phyloP scores from a whole-genome alignment of 1,140 invertebrate species.

The Yoshiicerus persimilis region DNA sequence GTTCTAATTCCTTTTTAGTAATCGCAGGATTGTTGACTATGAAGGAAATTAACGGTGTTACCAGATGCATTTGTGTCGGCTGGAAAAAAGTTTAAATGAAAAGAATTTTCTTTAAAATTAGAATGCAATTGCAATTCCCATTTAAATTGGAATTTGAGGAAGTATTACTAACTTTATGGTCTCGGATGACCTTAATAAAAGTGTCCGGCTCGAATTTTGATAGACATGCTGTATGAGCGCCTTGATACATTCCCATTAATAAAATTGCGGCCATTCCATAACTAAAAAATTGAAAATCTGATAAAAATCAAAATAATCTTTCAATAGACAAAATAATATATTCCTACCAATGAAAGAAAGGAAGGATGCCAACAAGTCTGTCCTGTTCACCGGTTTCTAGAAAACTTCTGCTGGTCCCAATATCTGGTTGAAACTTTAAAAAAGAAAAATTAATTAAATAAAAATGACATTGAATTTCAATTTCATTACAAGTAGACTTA shows the following conservation, averaged over 20 bases:
- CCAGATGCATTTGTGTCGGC: conserved; percentile 53
- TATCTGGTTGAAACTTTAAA: neutral
- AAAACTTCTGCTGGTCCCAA: neutral
- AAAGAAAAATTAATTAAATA: neutral
- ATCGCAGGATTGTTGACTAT: conserved; percentile 66
- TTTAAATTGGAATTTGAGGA: conserved; percentile 50
- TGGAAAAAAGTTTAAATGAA: neutral
- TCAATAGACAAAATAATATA: too few species aligned
- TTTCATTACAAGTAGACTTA: neutral
- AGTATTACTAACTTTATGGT: conserved; percentile 59
- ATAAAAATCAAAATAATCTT: too few species aligned
- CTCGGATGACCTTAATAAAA: conserved; percentile 67
- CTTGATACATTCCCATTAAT: conserved; percentile 57
- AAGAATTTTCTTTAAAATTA: too few species aligned
- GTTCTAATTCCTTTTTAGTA: conserved; percentile 60
- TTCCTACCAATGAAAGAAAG: conserved; percentile 35
- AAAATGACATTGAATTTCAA: too few species aligned
- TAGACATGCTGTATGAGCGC: conserved; percentile 69
- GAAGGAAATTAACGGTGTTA: conserved; percentile 66
- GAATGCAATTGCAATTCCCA: too few species aligned
- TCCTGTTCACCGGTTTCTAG: conserved; percentile 29
- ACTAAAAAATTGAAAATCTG: neutral
- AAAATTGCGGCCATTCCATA: conserved; percentile 10
- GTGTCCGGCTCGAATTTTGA: conserved; percentile 71
- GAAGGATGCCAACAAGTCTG: conserved; percentile 36